These are phyloP conservation scores for Labrus mixtus DNA, from an alignment of 2,113 vertebrate species.

Conservation along the genomic window DNA sequence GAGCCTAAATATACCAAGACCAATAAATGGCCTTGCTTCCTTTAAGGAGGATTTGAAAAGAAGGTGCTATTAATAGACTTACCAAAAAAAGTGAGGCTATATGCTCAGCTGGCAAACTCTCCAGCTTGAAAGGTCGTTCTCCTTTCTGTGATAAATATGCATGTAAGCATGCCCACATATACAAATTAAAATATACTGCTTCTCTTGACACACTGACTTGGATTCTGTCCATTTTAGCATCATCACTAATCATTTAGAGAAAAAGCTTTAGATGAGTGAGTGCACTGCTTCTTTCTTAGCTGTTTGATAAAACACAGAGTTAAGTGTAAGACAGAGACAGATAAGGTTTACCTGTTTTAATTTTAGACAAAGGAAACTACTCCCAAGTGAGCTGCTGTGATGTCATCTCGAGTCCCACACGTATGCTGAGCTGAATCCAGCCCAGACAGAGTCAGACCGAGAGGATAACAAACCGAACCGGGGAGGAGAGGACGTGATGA, in stretches of 20 bases:
- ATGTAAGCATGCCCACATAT: not conserved
- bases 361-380: constrained; percentile 34
- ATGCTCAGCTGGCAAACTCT: no score
- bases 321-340: not conserved
- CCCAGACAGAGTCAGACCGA: constrained; percentile 58
- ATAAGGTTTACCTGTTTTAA: constrained; percentile 4
- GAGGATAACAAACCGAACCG: constrained; percentile 41
- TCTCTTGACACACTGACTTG: not conserved
- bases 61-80: no score
- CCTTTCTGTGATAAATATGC: no score
- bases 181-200: not conserved
- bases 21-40: no score
- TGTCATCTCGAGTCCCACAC: constrained; percentile 72
- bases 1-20: no score
- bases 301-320: not conserved
- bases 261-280: no score
- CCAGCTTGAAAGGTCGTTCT: no score
- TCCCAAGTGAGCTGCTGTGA: constrained; percentile 64
- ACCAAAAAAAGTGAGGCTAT: no score
- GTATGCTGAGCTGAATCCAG: constrained; percentile 56
- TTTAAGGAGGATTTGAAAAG: no score
- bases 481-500: constrained; percentile 26
- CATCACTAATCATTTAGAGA: no score
- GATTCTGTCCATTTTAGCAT: not conserved
- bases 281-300: no score